Evolutionary conservation across 2,888 invertebrate species (phyloP), one percentile per base, ranked within the genome.

Genomic region (Baronia brevicornis): DNA sequence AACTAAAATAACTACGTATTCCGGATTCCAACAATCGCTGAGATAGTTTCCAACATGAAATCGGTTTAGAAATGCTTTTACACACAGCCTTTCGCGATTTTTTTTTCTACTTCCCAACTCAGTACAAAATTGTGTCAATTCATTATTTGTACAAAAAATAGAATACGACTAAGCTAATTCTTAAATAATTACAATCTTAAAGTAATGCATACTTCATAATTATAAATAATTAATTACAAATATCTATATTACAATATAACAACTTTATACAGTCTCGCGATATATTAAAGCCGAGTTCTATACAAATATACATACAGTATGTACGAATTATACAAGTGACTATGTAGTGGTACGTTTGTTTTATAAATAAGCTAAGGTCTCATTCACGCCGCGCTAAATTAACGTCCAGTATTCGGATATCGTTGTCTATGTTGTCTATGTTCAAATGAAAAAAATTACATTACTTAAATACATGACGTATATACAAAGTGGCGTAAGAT

Each of bases 151-250:
- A 69, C 65, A 70, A 72, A 72, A 55, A 58, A 54, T 48, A 59
- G 63, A 56, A 58, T 41, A 60, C 54, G 43, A 49, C 38, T 60
- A 57, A 48, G 51, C 44, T 48, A 61, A 62, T 44, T 46, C 57
- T 58, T 58, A 61, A 57, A 58, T 58, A 59, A 56, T 46, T 61
- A 60, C 60, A 51, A 50, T 46, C 46, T 64, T 65, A 60, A 54
- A 46, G 60, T 79, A 79, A 80, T 78, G 79, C 79, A 71, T 79
- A 73, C 62, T 70, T 62, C 48, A 59, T 68, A 63, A 65, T 68
- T 69, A 79, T 77, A 79, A 77, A 79, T 79, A 75, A 52, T 65
- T 72, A 62, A 71, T 70, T 73, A 74, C 70, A 75, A 60, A 58
- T 70, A 66, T 61, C 52, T 68, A 62, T 63, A 63, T 59, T 70